A percentile compares a stretch with the other conserved stretches of the same genome.
Evolutionary conservation across 1,140 invertebrate genomes (phyloP).

Genomic region (Paraescarpia echinospica): DNA sequence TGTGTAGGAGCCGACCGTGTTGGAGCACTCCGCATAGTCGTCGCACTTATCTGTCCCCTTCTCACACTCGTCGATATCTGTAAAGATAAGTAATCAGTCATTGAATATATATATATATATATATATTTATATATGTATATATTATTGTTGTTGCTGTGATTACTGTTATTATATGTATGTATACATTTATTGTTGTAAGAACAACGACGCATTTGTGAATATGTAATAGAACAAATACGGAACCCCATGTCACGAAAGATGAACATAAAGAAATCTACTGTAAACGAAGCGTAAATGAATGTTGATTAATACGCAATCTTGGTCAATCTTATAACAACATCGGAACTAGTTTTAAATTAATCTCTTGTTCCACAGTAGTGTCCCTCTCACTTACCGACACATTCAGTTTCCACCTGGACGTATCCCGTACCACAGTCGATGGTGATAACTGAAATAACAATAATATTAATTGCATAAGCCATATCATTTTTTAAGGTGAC

Average conservation of each 20-base stretch:
- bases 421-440: not conserved
- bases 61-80: constrained; percentile 59
- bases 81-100: not conserved
- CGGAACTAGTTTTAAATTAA: too few species aligned
- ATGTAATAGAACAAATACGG: too few species aligned
- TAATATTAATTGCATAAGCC: not conserved
- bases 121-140: too few species aligned
- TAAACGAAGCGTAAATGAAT: not conserved
- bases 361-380: not conserved
- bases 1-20: constrained; percentile 72
- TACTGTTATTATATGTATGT: too few species aligned
- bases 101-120: too few species aligned
- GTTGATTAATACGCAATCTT: not conserved
- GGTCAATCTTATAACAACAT: too few species aligned
- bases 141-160: too few species aligned
- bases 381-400: not conserved
- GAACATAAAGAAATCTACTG: too few species aligned
- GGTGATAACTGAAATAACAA: not conserved
- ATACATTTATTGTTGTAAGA: too few species aligned
- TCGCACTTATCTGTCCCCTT: constrained; percentile 57
- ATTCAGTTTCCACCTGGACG: not conserved
- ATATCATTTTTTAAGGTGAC: not conserved
- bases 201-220: too few species aligned
- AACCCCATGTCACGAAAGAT: too few species aligned
- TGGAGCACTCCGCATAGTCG: constrained; percentile 70